Evolutionary conservation across 2,797 vertebrate species (phyloP), one percentile per base, ranked within the genome.

Genomic region (Diplodus puntazzo): DNA sequence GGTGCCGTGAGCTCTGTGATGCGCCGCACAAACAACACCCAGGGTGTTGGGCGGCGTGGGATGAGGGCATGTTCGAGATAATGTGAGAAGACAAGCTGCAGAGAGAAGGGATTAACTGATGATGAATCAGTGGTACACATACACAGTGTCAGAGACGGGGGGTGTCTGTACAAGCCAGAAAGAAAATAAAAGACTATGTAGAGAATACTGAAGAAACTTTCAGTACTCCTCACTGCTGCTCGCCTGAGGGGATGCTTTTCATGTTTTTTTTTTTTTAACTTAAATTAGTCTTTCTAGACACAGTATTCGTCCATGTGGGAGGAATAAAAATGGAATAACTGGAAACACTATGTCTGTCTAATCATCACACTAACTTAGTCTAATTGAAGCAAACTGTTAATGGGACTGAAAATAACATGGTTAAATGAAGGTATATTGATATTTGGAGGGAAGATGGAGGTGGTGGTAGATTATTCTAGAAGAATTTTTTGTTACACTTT

Each of bases 71-170:
- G 86, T 85, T 85, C 54, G 60, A 77, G 81, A 82, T 89, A 87
- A 90, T 81, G 80, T 82, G 80, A 75, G 79, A 85, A 91, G 88
- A 91, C 89, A 88, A 82, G 86, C 69, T 83, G 85, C 83, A 85
- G 72, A 85, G 85, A 88, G 82, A 80, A 72, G 59, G 86, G 86
- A 87, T 89, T 91, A 88, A 70, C 60, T 80, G 78, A 82, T 83
- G 88, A 90, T 89, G 80, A 91, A 90, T 83, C 82, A 77, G 81
- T 48, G 64, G 75, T 16, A 80, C 75, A 83, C 58, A 80, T 72
- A 82, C 57, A 62, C 75, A 66, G 77, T 75, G 60, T 81, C 39
- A 65, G 68, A 79, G 52, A 83, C 54, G 55, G n/a, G 60, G 63
- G 13, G 30, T 25, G 68, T 79, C 64, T 39, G 50, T 46, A 64